Base-by-base conservation (phyloP, 2,888 invertebrate species). In the Belgica antarctica region DNA sequence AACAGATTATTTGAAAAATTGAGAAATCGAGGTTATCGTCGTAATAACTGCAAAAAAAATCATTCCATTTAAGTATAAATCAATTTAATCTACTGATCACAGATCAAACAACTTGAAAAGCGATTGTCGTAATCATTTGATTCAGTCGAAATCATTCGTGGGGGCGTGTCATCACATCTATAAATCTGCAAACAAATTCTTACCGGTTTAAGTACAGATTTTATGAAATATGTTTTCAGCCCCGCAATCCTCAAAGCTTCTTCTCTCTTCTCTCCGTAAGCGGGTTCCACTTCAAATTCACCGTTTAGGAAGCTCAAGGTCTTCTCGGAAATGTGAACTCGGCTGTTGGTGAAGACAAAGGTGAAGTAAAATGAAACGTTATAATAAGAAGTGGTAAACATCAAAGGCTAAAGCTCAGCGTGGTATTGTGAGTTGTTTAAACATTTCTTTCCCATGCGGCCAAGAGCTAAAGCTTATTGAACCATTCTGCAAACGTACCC, bases 221-320 rank as follows among this genome's bases (percentile, higher is more conserved):
- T 89, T 74, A 96, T 95, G 81, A 96, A 94, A 82, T 88, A 96
- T 2, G 96, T 96, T 80, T 91, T 90, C 75, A 96, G 85, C 71
- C 94, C 93, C 3, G 94, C 93, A 77, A 90, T 89, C 62, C 92
- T 85, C 70, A 96, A 82, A 75, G 90, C 88, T 80, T 96, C 95
- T 78, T 96, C 96, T n/a, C 95, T 85, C 73, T 90, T 89, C 78
- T 94, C 94, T 0, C 95, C 96, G 77, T 86, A 88, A 0, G 91
- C 95, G 1, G 92, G 89, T 77, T 95, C 95, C 74, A 96, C 92
- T 81, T 95, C 94, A 78, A 96, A 96, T 79, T 94, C 94, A 36
- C 90, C 90, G 77, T 88, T 89, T 73, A 96, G 83, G 79, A 89
- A 95, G 75, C 89, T 86, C 76, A 92, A 82, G 1, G 96, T 96